Evolutionary conservation across 1,140 invertebrate genomes (phyloP).

Genomic region (Helicoverpa zea): DNA sequence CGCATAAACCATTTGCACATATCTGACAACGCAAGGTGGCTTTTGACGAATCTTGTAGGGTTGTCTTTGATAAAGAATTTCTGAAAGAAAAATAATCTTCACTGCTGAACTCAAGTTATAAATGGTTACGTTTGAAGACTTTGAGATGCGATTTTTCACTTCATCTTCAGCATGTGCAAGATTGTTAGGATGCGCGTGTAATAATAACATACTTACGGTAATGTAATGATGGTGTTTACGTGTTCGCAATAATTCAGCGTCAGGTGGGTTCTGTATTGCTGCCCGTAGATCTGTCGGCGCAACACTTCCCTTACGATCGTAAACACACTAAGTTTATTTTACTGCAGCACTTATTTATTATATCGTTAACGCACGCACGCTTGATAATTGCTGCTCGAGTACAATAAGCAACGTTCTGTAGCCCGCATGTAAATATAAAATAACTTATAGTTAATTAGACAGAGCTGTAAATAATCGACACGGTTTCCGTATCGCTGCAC

Average conservation of each 20-base stretch:
- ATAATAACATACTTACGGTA: neutral
- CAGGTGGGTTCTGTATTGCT: constrained; percentile 63
- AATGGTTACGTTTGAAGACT: too few relatives aligned
- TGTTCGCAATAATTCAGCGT: constrained; percentile 70
- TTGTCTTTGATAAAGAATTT: neutral
- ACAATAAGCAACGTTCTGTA: constrained; percentile 16
- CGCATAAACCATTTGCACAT: constrained; percentile 59
- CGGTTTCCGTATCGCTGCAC: constrained; percentile 74
- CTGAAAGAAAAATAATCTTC: neutral
- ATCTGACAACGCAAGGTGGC: neutral
- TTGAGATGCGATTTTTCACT: neutral
- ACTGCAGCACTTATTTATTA: constrained; percentile 71
- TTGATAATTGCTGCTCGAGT: constrained; percentile 47
- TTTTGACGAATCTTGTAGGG: constrained; percentile 11
- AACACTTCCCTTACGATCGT: constrained; percentile 51
- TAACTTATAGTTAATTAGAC: constrained; percentile 48
- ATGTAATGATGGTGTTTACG: constrained; percentile 64
- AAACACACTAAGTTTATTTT: constrained; percentile 73
- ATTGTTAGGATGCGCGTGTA: constrained; percentile 61
- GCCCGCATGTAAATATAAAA: constrained; percentile 35
- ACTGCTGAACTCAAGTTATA: too few relatives aligned
- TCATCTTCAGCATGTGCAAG: constrained; percentile 57
- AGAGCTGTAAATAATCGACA: constrained; percentile 51
- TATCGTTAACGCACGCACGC: constrained; percentile 60
- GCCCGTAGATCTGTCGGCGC: constrained; percentile 69